These are phyloP conservation scores for Uloborus plumipes DNA, from an alignment of 2,888 invertebrate genomes.

Conservation along the genomic window DNA sequence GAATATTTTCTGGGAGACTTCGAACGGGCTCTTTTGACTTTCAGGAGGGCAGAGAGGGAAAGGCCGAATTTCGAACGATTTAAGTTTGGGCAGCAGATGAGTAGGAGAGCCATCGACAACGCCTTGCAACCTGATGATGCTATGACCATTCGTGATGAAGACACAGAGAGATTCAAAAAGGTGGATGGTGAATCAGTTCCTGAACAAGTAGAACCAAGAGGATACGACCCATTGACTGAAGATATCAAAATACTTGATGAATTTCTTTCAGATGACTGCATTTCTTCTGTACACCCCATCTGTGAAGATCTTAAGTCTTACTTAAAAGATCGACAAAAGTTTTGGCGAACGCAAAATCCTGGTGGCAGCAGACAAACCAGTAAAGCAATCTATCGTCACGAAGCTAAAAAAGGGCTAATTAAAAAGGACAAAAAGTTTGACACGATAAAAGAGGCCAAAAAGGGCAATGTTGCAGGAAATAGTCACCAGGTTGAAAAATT, in stretches of 20 bases:
- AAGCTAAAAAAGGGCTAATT: neutral
- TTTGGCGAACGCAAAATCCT: slow-evolving; percentile 28
- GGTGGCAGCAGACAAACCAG: neutral
- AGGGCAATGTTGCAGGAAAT: too few species aligned
- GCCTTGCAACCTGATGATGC: slow-evolving; percentile 12
- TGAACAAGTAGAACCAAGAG: neutral
- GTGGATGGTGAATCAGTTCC: neutral
- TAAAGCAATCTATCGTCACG: neutral
- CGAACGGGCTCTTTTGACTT: slow-evolving; percentile 31
- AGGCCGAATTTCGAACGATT: slow-evolving; percentile 26
- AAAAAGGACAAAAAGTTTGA: too few species aligned
- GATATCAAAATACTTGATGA: slow-evolving; percentile 1
- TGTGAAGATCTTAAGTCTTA: neutral
- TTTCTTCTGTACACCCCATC: neutral
- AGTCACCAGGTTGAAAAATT: too few species aligned
- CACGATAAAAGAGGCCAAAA: too few species aligned
- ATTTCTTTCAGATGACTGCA: neutral
- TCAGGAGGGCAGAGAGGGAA: slow-evolving; percentile 4
- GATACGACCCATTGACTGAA: neutral
- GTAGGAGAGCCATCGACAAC: slow-evolving; percentile 32
- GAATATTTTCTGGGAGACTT: slow-evolving; percentile 46
- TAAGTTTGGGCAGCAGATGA: slow-evolving; percentile 25
- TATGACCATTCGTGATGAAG: slow-evolving; percentile 2
- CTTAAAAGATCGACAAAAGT: slow-evolving; percentile 1
- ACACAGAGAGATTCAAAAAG: neutral